Base-by-base conservation (phyloP, 2,888 invertebrate species). In the Phyllotreta cruciferae region DNA sequence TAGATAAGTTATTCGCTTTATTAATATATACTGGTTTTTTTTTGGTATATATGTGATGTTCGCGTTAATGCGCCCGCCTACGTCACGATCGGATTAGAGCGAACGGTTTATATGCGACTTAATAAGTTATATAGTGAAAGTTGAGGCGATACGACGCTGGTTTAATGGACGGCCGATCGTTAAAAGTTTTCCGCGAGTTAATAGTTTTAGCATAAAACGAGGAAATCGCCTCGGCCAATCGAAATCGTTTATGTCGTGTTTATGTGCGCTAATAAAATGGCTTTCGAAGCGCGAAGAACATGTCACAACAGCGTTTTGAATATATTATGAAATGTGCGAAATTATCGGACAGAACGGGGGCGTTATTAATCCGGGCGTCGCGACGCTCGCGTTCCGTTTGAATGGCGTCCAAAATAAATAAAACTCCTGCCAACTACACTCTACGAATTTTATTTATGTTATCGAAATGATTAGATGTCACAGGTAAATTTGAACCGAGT, bases 171-270 rank as follows among this genome's bases (percentile, higher is more conserved):
- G 50, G 24, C 24, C 36, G 38, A 38, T 52, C 52, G 52, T 52
- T 52, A 52, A 52, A 52, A 52, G 37, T 49, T 49, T 52, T 52
- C 38, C 6, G 34, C 37, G 24, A 24, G 24, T 24, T 52, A 52
- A 52, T 52, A 52, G 52, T 52, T 52, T 24, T 52, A 52, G 52
- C 52, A 52, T 52, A 52, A 52, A 52, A 38, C 13, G 52, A 52
- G 52, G 13, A 52, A 52, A 52, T 52, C 38, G 52, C 52, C 11
- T 52, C 52, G 52, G 10, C 52, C 52, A 52, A 52, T 52, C 37
- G 52, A 52, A 52, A 52, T 52, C 38, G 52, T 52, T 52, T 49
- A 49, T 49, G 49, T 49, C 49, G 49, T 49, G 49, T 49, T 49
- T 52, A 52, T 52, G 52, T 8, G 24, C 11, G 37, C 52, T 52